Evolutionary conservation across 2,888 invertebrate genomes (phyloP).

Genomic region (Rhagonycha fulva): DNA sequence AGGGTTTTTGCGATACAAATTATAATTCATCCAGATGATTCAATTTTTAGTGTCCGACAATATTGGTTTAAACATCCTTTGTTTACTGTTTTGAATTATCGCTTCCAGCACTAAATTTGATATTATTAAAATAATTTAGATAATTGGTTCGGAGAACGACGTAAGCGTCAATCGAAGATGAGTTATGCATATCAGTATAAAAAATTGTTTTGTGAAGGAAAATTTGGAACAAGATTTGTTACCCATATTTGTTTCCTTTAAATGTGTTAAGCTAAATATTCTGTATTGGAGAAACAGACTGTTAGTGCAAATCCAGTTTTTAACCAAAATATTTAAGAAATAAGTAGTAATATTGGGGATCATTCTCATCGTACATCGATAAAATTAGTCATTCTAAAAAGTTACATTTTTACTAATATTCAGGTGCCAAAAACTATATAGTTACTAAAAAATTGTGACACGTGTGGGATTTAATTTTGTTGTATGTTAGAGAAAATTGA

Average conservation of each 20-base stretch:
- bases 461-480: constrained; percentile 13
- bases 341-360: constrained; percentile 45
- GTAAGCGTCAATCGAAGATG: not conserved
- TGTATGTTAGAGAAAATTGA: constrained; percentile 4
- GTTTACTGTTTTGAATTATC: not conserved
- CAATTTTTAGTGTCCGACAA: not conserved
- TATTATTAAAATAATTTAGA: not conserved
- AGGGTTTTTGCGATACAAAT: not conserved
- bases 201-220: not conserved
- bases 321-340: constrained; percentile 22
- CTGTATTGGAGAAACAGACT: constrained; percentile 1
- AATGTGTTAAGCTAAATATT: not conserved
- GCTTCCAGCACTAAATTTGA: not conserved
- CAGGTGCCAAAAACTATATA: constrained; percentile 54
- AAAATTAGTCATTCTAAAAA: constrained; percentile 52
- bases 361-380: constrained; percentile 53
- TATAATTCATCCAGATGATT: not conserved
- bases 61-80: not conserved
- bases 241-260: not conserved
- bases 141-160: not conserved
- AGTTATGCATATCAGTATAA: not conserved
- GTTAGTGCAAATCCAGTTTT: constrained; percentile 13
- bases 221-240: not conserved
- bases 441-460: constrained; percentile 47
- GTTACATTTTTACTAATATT: constrained; percentile 49